These are phyloP conservation scores for Meteorus colon DNA, from an alignment of 2,888 invertebrate species.

Conservation along the genomic window DNA sequence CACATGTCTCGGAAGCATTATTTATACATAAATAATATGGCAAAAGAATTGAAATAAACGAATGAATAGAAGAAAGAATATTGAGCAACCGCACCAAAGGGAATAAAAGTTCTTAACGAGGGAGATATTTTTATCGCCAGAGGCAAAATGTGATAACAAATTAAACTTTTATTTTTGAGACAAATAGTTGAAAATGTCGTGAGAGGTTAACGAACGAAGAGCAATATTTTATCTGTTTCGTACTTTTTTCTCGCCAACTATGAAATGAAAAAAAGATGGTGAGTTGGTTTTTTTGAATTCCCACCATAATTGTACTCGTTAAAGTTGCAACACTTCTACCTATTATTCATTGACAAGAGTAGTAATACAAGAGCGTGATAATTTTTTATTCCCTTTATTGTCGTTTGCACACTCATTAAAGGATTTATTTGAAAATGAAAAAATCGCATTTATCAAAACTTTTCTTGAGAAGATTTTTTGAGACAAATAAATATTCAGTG, in stretches of 20 bases:
- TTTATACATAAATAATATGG: not conserved
- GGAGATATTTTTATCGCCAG: no score
- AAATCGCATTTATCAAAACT: no score
- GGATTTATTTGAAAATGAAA: no score
- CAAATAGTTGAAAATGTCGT: not conserved
- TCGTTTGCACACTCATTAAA: no score
- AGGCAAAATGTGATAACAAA: not conserved
- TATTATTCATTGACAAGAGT: no score
- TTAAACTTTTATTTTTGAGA: not conserved
- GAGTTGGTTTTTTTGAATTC: not conserved
- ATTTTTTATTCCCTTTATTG: not conserved
- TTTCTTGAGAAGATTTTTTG: no score
- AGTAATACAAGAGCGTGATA: not conserved
- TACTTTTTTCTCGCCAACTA: not conserved
- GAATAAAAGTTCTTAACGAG: no score
- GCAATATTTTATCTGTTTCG: not conserved
- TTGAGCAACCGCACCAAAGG: no score
- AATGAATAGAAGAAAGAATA: no score
- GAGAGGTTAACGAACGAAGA: not conserved
- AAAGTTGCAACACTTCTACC: not conserved
- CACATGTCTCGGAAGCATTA: not conserved
- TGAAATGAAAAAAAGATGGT: not conserved
- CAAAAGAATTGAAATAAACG: not conserved
- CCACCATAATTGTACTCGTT: constrained; percentile 1
- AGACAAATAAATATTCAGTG: no score